Evolutionary conservation across 2,797 vertebrate genomes (phyloP).

Genomic region (Leptoclinus maculatus): DNA sequence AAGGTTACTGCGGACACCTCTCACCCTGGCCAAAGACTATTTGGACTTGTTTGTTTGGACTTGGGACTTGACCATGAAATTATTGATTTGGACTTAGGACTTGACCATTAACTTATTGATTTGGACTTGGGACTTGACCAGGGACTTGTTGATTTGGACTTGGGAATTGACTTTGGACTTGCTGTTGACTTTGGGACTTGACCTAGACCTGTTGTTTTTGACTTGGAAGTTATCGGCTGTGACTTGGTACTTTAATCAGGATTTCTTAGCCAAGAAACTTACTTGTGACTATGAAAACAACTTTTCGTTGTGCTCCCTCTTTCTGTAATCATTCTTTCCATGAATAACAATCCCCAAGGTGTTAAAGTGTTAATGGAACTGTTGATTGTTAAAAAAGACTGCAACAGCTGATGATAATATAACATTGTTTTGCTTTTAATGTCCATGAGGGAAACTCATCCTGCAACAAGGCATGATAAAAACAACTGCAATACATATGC

Average conservation of each 20-base stretch:
- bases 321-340: not conserved
- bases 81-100: too few species aligned
- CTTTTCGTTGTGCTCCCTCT: not conserved
- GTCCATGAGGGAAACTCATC: not conserved
- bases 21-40: not conserved
- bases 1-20: not conserved
- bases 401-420: not conserved
- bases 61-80: too few species aligned
- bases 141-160: not conserved
- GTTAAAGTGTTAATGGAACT: not conserved
- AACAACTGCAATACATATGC: not conserved
- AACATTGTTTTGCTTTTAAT: not conserved
- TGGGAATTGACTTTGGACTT: too few species aligned
- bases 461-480: not conserved
- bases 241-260: not conserved
- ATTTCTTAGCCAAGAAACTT: not conserved
- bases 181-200: not conserved
- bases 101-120: too few species aligned
- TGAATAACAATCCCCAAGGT: not conserved
- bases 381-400: not conserved
- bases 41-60: not conserved
- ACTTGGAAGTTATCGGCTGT: not conserved
- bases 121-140: too few species aligned
- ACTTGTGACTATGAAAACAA: constrained; percentile 1
- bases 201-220: not conserved